A percentile compares a stretch with the other conserved stretches of the same genome.
Evolutionary conservation across 2,797 vertebrate species (phyloP).

Genomic region (Sternarchorhynchus goeldii): DNA sequence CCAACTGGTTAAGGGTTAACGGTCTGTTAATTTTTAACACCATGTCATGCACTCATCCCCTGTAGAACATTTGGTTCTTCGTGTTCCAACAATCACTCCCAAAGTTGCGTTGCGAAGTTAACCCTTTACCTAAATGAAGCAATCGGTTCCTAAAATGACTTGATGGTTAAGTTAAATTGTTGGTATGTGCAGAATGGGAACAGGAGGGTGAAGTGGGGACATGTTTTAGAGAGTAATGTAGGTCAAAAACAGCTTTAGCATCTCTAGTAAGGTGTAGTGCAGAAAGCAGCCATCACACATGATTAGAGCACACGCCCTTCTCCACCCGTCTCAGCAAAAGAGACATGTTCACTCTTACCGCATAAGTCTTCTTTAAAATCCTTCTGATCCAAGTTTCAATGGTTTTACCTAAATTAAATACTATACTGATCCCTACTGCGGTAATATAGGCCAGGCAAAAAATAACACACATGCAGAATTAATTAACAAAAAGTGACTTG

Average conservation of each 20-base stretch:
- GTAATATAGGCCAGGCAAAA: not conserved
- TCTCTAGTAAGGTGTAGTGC: conserved; percentile 10
- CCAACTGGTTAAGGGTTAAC: conserved; percentile 47
- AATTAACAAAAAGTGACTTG: conserved; percentile 23
- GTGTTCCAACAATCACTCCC: not conserved
- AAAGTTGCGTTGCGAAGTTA: not conserved
- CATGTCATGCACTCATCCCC: not conserved
- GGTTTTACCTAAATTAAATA: not conserved
- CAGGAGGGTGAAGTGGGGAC: conserved; percentile 10
- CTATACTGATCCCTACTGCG: not conserved
- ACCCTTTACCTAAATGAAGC: not conserved
- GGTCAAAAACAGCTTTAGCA: conserved; percentile 19
- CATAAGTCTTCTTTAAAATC: not conserved
- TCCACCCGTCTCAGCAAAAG: not conserved
- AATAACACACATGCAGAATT: not conserved
- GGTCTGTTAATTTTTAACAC: conserved; percentile 48
- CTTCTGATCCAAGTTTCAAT: not conserved
- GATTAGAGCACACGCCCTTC: conserved; percentile 20
- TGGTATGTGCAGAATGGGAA: not conserved
- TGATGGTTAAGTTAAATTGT: not conserved
- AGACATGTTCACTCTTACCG: not conserved
- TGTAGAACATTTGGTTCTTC: not conserved
- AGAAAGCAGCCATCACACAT: conserved; percentile 20
- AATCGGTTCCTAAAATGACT: not conserved
- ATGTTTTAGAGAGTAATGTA: conserved; percentile 37